Evolutionary conservation across 2,797 vertebrate species (phyloP).

Genomic region (Eremophila alpestris): DNA sequence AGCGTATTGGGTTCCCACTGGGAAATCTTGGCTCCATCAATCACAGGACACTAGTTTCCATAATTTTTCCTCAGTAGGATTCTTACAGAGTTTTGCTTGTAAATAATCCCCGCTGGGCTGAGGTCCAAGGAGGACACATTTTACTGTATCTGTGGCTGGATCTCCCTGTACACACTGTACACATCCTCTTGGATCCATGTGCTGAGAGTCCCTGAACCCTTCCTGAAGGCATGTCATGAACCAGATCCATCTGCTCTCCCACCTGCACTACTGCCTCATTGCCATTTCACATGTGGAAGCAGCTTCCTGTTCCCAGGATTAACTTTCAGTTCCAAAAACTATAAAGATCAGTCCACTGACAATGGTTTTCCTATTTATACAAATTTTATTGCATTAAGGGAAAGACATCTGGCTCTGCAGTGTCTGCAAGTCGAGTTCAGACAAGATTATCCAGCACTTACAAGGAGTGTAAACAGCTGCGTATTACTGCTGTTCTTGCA

Average conservation of each 20-base stretch:
- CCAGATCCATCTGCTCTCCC: neutral
- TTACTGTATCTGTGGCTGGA: neutral
- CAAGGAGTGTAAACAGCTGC: neutral
- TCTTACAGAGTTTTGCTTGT: neutral
- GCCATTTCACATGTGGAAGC: neutral
- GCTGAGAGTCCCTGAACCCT: neutral
- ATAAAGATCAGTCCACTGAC: neutral
- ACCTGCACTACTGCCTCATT: neutral
- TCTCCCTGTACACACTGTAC: neutral
- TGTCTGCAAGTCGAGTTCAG: neutral
- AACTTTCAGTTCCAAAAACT: neutral
- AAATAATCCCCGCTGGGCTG: neutral
- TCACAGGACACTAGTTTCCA: neutral
- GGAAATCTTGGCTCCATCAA: neutral
- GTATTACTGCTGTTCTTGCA: neutral
- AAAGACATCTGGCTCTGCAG: constrained; percentile 1
- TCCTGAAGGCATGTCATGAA: neutral
- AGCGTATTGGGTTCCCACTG: neutral
- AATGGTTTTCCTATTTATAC: neutral
- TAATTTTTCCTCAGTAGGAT: neutral
- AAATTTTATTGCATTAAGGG: constrained; percentile 24
- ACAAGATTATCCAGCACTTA: neutral
- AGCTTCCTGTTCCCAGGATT: neutral
- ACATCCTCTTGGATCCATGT: neutral
- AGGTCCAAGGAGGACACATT: rapidly evolving